A percentile compares a stretch with the other conserved stretches of the same genome.
Conservation (phyloP, 2,113 vertebrate genomes). For the Oxyruncus cristatus region DNA sequence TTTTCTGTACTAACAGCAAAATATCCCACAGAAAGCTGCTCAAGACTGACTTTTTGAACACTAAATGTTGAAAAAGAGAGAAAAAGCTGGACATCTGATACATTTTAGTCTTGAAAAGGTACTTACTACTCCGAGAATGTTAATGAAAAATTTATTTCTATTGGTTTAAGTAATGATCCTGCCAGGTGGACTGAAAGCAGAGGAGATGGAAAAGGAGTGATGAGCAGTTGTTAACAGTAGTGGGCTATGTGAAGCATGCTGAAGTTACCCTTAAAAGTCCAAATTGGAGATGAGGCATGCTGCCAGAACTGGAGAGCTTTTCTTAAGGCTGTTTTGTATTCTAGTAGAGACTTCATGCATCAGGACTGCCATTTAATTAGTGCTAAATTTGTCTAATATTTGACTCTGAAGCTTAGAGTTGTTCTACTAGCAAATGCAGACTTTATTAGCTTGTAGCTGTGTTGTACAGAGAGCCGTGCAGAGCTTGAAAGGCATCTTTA, state of each 20-base stretch:
- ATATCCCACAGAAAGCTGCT: background rate
- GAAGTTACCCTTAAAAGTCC: background rate
- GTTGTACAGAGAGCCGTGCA: background rate
- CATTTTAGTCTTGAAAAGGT: background rate
- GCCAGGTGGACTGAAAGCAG: background rate
- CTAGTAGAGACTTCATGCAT: background rate
- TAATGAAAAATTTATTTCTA: background rate
- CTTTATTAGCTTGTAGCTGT: fast-evolving
- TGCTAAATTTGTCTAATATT: background rate
- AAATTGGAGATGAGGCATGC: background rate
- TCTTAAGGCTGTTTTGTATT: background rate
- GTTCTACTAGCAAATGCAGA: background rate
- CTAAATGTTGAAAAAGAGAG: background rate
- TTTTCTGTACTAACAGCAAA: background rate
- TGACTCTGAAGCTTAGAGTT: background rate
- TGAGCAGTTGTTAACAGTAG: background rate
- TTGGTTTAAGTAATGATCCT: background rate
- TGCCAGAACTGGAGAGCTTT: background rate
- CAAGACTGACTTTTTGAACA: background rate
- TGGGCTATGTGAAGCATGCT: background rate
- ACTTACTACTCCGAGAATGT: background rate
- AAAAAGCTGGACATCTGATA: background rate
- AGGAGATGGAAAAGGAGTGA: background rate
- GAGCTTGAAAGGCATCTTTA: background rate
- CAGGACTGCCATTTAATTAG: background rate